phyloP scores from a whole-genome alignment of 92 coral and sea anemone genomes.

The Palythoa caribaeorum region DNA sequence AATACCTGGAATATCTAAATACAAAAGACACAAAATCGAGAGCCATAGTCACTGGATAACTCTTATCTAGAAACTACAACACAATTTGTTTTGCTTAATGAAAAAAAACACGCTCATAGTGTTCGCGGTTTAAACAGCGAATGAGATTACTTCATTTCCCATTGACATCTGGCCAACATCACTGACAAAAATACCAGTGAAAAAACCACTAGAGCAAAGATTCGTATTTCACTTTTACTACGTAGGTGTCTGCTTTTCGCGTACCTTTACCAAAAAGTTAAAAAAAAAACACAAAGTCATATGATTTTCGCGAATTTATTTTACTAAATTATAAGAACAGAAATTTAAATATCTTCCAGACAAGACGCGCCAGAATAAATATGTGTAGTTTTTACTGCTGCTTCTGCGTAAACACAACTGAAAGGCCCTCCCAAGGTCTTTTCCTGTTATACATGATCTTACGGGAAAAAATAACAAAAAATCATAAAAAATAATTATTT shows the following conservation, averaged over 20 bases:
- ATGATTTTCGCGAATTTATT: neutral
- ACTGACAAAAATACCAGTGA: slow-evolving; percentile 50
- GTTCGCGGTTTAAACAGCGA: neutral
- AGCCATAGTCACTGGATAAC: neutral
- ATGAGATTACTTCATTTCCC: neutral
- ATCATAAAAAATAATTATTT: slow-evolving; percentile 45
- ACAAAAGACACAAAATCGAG: neutral
- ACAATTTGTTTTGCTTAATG: neutral
- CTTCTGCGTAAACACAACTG: slow-evolving; percentile 26
- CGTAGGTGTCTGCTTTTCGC: neutral
- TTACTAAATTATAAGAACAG: neutral
- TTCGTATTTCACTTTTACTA: slow-evolving; percentile 3
- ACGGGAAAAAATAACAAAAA: slow-evolving; percentile 59
- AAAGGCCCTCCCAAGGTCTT: slow-evolving; percentile 12
- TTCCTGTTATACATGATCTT: slow-evolving; percentile 32
- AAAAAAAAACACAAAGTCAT: neutral
- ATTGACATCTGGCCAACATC: slow-evolving; percentile 14
- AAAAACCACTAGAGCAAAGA: neutral
- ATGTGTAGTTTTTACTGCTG: slow-evolving; percentile 31
- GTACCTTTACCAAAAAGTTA: neutral
- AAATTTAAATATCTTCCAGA: slow-evolving; percentile 32
- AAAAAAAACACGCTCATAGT: neutral
- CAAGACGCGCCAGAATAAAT: slow-evolving; percentile 46
- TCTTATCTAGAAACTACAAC: slow-evolving; percentile 22
- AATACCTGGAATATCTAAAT: neutral